Conservation (phyloP, 2,888 invertebrate species). For the Dione vanillae region DNA sequence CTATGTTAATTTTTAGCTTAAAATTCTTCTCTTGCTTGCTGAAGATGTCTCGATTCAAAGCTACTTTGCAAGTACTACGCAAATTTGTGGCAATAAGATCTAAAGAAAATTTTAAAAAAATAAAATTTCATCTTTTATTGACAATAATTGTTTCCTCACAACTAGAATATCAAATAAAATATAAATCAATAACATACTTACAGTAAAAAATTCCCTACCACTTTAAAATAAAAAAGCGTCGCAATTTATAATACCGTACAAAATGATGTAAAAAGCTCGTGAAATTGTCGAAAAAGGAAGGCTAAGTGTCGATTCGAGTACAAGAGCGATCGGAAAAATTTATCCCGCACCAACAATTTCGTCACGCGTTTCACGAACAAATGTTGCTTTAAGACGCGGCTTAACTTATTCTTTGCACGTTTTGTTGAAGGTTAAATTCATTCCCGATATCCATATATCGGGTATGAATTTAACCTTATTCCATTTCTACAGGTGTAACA, state of each 20-base stretch:
- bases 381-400: constrained; percentile 77
- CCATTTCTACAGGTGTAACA: constrained; percentile 59
- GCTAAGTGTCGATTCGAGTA: constrained; percentile 78
- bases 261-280: constrained; percentile 81
- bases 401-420: constrained; percentile 79
- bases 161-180: constrained; percentile 7
- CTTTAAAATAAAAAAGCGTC: constrained; percentile 43
- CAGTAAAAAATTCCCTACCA: constrained; percentile 26
- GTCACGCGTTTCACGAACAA: constrained; percentile 82
- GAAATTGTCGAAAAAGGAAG: constrained; percentile 83
- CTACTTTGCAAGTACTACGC: too few species aligned
- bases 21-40: too few species aligned
- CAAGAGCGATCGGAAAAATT: constrained; percentile 75
- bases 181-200: constrained; percentile 18
- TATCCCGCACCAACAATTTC: constrained; percentile 73
- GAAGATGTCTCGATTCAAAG: too few species aligned
- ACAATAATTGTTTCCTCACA: constrained; percentile 15
- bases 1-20: too few species aligned
- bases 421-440: constrained; percentile 76
- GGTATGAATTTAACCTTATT: too few species aligned
- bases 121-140: background rate
- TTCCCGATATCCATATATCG: constrained; percentile 57
- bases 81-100: too few species aligned
- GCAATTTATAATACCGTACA: constrained; percentile 71
- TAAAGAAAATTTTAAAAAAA: too few species aligned